Percentiles rank a stretch among this genome's conserved stretches.
Evolutionary conservation across 2,797 vertebrate genomes (phyloP).

Genomic region (Lagocephalus sceleratus): DNA sequence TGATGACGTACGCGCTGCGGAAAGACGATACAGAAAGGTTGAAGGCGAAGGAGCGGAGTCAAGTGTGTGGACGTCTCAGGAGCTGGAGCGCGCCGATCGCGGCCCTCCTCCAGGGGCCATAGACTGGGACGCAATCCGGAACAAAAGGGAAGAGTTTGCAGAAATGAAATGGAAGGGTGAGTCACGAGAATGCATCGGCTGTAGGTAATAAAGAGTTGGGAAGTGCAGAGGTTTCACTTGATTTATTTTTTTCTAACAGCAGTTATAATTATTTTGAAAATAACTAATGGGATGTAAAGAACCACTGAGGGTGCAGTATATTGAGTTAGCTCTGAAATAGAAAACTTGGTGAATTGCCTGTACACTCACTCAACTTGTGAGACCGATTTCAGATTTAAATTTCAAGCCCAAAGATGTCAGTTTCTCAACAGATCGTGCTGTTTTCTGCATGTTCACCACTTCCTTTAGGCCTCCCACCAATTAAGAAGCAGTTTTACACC

Average conservation of each 20-base stretch:
- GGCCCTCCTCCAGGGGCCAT: conserved; percentile 51
- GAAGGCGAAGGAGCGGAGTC: neutral
- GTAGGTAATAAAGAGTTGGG: neutral
- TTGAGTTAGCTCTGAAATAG: no score
- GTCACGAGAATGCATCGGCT: neutral
- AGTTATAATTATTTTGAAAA: no score
- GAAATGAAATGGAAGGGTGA: conserved; percentile 92
- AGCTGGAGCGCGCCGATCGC: conserved; percentile 28
- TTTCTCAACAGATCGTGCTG: no score
- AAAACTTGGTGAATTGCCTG: no score
- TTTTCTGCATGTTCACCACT: neutral
- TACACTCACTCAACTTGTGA: no score
- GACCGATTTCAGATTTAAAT: no score
- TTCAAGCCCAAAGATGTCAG: no score
- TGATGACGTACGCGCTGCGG: no score
- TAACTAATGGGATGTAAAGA: no score
- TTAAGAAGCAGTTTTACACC: conserved; percentile 89
- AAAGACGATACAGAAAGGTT: no score
- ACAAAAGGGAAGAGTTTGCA: conserved; percentile 84
- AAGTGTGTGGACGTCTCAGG: conserved; percentile 51
- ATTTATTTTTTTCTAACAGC: neutral
- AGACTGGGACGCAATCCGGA: conserved; percentile 84
- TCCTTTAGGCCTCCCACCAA: conserved; percentile 79
- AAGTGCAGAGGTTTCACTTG: neutral
- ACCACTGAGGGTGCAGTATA: no score